Evolutionary conservation across 1,140 invertebrate genomes (phyloP).

Genomic region (Ladona fulva): DNA sequence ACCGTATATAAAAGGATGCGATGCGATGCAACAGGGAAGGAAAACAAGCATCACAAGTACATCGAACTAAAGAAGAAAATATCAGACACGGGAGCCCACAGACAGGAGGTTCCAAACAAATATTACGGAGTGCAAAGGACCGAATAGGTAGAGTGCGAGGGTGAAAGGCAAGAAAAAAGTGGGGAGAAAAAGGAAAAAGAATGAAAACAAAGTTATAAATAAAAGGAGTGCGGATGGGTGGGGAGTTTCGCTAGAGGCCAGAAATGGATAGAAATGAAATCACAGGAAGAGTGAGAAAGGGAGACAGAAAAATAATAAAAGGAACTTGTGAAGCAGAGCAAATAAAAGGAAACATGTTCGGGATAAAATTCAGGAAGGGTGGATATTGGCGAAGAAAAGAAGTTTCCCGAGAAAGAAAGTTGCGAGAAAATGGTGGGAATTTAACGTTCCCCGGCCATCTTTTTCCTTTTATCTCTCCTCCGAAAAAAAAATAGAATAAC

Average conservation of each 20-base stretch:
- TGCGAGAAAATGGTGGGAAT: background rate
- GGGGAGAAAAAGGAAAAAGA: background rate
- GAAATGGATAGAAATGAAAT: background rate
- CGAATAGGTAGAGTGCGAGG: background rate
- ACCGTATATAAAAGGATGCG: too few species aligned
- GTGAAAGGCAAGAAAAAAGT: background rate
- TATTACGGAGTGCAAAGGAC: background rate
- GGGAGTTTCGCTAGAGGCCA: background rate
- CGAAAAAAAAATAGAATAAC: background rate
- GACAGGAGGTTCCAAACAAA: too few species aligned
- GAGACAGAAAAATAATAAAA: background rate
- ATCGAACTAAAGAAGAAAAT: too few species aligned
- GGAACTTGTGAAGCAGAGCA: background rate
- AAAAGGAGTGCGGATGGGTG: too few species aligned
- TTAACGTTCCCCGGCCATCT: background rate
- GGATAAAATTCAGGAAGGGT: background rate
- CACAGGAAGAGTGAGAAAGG: background rate
- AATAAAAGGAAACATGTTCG: slow-evolving; percentile 10
- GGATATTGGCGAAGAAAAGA: slow-evolving; percentile 5
- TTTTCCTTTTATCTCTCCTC: too few species aligned
- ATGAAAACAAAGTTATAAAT: background rate
- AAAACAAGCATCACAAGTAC: too few species aligned
- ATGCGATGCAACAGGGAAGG: too few species aligned
- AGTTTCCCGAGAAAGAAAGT: background rate
- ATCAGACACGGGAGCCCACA: too few species aligned